Percentiles rank a stretch among this genome's conserved stretches.
Conservation (phyloP, 2,888 invertebrate genomes). For the Cinara cedri region DNA sequence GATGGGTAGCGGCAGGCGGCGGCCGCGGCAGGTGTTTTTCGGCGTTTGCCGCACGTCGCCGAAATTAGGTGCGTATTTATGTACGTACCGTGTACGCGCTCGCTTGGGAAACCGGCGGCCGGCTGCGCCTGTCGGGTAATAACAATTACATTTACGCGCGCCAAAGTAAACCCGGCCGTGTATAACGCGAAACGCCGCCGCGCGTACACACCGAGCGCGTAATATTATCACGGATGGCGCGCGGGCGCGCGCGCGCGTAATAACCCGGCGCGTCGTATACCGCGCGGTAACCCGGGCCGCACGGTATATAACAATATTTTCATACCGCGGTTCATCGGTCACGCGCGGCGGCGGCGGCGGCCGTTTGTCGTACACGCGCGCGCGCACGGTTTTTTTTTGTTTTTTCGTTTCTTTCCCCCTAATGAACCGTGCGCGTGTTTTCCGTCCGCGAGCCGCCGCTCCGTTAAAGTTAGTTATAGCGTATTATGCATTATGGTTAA, state of each 20-base stretch:
- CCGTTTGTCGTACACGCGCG: slow-evolving; percentile 45
- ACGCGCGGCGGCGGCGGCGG: slow-evolving; percentile 17
- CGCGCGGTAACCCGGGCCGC: slow-evolving; percentile 9
- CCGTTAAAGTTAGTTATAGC: slow-evolving; percentile 32
- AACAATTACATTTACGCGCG: no score
- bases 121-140: no score
- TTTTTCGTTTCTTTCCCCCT: no score
- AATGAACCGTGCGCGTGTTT: slow-evolving; percentile 50
- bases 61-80: no score
- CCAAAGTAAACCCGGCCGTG: no score
- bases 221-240: neutral
- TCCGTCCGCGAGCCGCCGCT: slow-evolving; percentile 29
- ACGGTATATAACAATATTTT: neutral
- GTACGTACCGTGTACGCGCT: no score
- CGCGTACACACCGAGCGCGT: no score
- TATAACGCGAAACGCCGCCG: no score
- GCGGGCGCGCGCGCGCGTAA: slow-evolving; percentile 9
- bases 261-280: neutral
- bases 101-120: no score
- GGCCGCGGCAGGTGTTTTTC: no score
- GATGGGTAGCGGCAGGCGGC: no score
- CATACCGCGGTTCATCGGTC: slow-evolving; percentile 16
- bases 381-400: slow-evolving; percentile 32
- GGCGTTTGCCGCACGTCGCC: no score
- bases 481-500: neutral